Evolutionary conservation across 2,797 vertebrate species (phyloP).

Genomic region (Psittacula derbiana): DNA sequence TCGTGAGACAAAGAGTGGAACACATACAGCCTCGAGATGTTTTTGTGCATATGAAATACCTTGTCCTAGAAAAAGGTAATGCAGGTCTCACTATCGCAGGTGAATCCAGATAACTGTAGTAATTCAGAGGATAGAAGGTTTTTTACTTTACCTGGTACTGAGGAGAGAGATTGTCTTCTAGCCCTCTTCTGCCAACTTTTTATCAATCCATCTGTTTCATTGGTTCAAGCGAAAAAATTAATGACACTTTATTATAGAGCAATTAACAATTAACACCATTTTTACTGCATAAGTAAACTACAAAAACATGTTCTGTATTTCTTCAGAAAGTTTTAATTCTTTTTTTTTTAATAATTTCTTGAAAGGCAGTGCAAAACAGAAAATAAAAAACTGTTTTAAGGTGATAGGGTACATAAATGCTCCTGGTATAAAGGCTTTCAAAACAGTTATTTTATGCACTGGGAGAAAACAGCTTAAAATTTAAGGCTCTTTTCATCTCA

Average conservation of each 20-base stretch:
- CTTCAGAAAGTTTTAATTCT: neutral
- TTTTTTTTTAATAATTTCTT: neutral
- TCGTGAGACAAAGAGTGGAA: neutral
- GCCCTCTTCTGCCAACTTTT: neutral
- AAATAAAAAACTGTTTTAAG: neutral
- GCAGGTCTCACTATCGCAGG: neutral
- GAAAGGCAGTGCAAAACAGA: neutral
- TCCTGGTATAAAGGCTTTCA: neutral
- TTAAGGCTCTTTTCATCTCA: conserved; percentile 4
- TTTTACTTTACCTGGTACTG: neutral
- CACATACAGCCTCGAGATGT: neutral
- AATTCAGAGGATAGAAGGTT: neutral
- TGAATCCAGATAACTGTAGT: neutral
- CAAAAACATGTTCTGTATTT: neutral
- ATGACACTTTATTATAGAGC: neutral
- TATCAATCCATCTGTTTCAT: neutral
- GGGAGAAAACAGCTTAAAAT: conserved; percentile 33
- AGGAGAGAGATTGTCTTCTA: neutral
- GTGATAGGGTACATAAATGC: neutral
- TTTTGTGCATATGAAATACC: neutral
- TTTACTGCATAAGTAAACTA: neutral
- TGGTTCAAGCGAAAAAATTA: neutral
- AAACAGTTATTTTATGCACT: conserved; percentile 12
- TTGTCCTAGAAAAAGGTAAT: neutral
- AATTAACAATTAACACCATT: neutral